A percentile compares a stretch with the other conserved stretches of the same genome.
phyloP scores from a whole-genome alignment of 2,113 vertebrate species.

The Pimephales promelas region DNA sequence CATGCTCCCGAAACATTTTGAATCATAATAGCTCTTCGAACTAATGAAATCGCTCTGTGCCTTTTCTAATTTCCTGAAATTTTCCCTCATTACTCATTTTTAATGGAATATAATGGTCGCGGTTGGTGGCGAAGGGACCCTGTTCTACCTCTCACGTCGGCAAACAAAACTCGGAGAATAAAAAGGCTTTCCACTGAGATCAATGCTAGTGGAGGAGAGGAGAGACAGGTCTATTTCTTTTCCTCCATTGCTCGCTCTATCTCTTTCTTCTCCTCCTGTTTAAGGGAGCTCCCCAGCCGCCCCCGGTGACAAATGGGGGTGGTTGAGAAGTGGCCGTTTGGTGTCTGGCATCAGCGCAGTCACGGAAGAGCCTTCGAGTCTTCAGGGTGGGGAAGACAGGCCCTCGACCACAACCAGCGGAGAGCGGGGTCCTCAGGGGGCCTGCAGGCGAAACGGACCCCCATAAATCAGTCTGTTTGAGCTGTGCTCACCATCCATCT shows the following conservation, averaged over 20 bases:
- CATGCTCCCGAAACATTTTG: neutral
- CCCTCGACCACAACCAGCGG: conserved; percentile 80
- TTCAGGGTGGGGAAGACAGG: conserved; percentile 76
- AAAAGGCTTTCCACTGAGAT: conserved; percentile 68
- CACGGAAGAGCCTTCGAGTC: conserved; percentile 76
- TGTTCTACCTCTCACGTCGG: conserved; percentile 52
- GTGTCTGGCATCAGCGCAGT: conserved; percentile 83
- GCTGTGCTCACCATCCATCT: conserved; percentile 79
- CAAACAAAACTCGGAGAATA: conserved; percentile 69
- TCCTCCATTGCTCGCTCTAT: conserved; percentile 52
- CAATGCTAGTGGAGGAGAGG: conserved; percentile 66
- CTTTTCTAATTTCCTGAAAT: conserved; percentile 34
- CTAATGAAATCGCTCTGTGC: neutral
- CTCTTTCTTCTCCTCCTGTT: conserved; percentile 64
- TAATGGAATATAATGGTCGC: conserved; percentile 51
- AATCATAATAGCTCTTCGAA: neutral
- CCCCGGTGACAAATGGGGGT: conserved; percentile 85
- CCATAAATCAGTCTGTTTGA: conserved; percentile 89
- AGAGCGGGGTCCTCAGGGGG: conserved; percentile 80
- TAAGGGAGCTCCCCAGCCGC: conserved; percentile 81
- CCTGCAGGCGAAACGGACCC: conserved; percentile 80
- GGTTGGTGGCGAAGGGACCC: conserved; percentile 38
- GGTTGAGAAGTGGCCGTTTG: conserved; percentile 81
- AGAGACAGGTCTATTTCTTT: conserved; percentile 66
- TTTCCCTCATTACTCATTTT: conserved; percentile 50